phyloP scores from a whole-genome alignment of 2,113 vertebrate species.

The Aix galericulata region DNA sequence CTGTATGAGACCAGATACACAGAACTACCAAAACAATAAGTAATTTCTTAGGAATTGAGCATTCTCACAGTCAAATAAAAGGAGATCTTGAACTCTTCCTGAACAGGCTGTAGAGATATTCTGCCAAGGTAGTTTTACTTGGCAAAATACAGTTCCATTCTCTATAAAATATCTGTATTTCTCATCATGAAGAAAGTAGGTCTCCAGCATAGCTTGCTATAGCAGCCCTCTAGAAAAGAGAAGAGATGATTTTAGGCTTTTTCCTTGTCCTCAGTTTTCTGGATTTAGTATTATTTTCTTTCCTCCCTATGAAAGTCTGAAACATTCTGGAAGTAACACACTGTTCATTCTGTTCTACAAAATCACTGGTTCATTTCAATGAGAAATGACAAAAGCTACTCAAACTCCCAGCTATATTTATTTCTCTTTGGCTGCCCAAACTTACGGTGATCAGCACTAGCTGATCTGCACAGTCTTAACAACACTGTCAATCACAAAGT shows the following conservation, averaged over 20 bases:
- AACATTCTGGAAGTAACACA: neutral
- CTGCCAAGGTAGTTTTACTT: neutral
- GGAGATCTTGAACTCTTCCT: neutral
- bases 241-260: neutral
- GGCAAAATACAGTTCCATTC: neutral
- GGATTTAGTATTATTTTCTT: neutral
- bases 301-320: neutral
- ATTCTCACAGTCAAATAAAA: neutral
- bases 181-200: neutral
- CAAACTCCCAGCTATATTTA: neutral
- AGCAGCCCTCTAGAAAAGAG: neutral
- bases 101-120: neutral
- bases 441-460: neutral
- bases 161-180: neutral
- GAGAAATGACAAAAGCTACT: neutral
- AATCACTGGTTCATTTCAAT: neutral
- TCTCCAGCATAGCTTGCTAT: neutral
- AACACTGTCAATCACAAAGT: rapidly evolving
- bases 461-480: neutral
- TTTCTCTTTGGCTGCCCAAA: neutral
- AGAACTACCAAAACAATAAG: neutral
- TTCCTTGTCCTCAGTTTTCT: neutral
- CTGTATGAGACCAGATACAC: neutral
- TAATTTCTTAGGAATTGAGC: neutral
- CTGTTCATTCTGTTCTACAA: neutral